Percentiles rank a stretch among this genome's conserved stretches.
These are phyloP conservation scores for Dynastes grantii DNA, from an alignment of 2,888 invertebrate genomes.

Conservation along the genomic window DNA sequence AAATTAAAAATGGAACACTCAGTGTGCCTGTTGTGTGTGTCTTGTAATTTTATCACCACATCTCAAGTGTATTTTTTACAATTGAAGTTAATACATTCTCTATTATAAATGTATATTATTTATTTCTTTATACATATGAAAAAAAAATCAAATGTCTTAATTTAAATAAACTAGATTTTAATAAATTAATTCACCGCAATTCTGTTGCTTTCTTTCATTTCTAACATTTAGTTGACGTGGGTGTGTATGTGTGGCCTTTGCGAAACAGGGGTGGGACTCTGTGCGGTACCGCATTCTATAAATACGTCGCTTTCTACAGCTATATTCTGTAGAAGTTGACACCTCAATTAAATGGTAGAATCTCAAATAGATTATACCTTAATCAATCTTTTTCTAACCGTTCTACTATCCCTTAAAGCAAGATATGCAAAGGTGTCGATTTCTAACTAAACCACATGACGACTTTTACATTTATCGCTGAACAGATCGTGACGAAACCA, in stretches of 20 bases:
- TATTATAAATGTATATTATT: constrained; percentile 54
- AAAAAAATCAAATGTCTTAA: constrained; percentile 47
- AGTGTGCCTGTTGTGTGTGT: constrained; percentile 55
- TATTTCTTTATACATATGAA: constrained; percentile 51
- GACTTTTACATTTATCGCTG: no score
- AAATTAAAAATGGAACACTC: constrained; percentile 50
- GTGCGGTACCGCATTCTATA: no score
- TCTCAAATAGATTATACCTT: no score
- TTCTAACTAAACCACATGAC: no score
- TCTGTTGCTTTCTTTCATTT: constrained; percentile 19
- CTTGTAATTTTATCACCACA: constrained; percentile 53
- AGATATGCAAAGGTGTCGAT: no score
- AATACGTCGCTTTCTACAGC: no score
- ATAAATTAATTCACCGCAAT: constrained; percentile 47
- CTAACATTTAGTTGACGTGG: not conserved
- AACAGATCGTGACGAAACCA: no score
- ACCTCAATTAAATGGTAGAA: no score
- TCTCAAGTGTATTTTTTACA: constrained; percentile 54
- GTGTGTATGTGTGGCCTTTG: not conserved
- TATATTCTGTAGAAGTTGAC: no score
- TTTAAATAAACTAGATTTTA: constrained; percentile 43
- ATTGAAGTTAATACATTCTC: constrained; percentile 51
- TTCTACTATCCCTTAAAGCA: no score
- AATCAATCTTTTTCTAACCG: no score
- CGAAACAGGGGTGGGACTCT: not conserved